These are phyloP conservation scores for Geotrupes spiniger DNA, from an alignment of 2,888 invertebrate genomes.

Conservation along the genomic window DNA sequence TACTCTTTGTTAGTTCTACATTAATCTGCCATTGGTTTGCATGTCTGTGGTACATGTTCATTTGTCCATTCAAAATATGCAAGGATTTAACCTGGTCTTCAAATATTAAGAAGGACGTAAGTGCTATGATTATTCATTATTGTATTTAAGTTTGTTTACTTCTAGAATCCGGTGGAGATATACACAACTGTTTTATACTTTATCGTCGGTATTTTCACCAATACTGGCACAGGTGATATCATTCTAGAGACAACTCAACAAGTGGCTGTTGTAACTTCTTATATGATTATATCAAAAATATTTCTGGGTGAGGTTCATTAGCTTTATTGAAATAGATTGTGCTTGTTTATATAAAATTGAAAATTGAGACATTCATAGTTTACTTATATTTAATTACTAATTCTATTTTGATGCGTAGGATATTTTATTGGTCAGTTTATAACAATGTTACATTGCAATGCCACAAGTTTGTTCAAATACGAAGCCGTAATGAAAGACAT, in stretches of 20 bases:
- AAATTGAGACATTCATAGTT: no score
- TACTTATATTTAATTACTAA: no score
- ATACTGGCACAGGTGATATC: conserved; percentile 56
- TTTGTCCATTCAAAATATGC: conserved; percentile 46
- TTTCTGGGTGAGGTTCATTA: conserved; percentile 51
- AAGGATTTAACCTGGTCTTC: conserved; percentile 10
- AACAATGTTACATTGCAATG: conserved; percentile 14
- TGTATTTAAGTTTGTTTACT: conserved; percentile 1
- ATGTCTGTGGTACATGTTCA: conserved; percentile 54
- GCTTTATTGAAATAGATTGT: neutral
- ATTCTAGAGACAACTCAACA: conserved; percentile 52
- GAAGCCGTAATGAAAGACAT: conserved; percentile 55
- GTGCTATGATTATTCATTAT: conserved; percentile 1
- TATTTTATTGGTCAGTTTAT: conserved; percentile 23
- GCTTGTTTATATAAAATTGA: no score
- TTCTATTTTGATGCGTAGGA: no score
- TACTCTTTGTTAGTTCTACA: conserved; percentile 54
- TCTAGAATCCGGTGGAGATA: conserved; percentile 34
- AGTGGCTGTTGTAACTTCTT: conserved; percentile 52
- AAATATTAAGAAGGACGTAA: neutral
- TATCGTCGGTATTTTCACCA: conserved; percentile 53
- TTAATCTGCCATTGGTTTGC: conserved; percentile 54
- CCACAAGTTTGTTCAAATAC: conserved; percentile 51
- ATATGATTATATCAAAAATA: conserved; percentile 54
- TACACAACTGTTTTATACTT: conserved; percentile 55